A percentile compares a stretch with the other conserved stretches of the same genome.
phyloP scores from a whole-genome alignment of 2,888 invertebrate species.

The Xanthorhoe designata region DNA sequence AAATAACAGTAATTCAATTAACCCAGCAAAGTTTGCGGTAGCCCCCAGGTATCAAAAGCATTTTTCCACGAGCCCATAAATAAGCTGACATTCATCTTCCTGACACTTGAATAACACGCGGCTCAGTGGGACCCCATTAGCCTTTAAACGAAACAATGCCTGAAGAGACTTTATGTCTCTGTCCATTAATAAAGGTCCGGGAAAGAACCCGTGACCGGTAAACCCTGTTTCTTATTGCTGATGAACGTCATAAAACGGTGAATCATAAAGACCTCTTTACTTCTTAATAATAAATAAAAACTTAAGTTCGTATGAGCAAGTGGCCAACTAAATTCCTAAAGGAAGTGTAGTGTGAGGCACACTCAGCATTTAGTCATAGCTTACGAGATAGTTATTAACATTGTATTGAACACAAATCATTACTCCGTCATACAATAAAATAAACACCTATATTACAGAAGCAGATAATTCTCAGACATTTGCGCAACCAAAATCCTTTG shows the following conservation, averaged over 20 bases:
- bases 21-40: slow-evolving; percentile 7
- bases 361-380: too few species aligned
- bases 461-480: too few species aligned
- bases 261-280: neutral
- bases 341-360: too few species aligned
- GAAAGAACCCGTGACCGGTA: slow-evolving; percentile 44
- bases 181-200: slow-evolving; percentile 67
- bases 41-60: slow-evolving; percentile 55
- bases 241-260: neutral
- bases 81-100: slow-evolving; percentile 78
- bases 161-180: slow-evolving; percentile 62
- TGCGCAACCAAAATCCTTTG: too few species aligned
- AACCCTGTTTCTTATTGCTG: neutral
- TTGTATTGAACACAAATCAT: too few species aligned
- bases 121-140: slow-evolving; percentile 72
- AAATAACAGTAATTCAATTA: neutral
- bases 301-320: too few species aligned
- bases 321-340: too few species aligned
- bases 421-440: too few species aligned
- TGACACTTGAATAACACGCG: slow-evolving; percentile 79
- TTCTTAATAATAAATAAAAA: too few species aligned
- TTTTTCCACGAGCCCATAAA: slow-evolving; percentile 73
- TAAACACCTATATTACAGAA: too few species aligned
- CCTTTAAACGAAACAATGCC: slow-evolving; percentile 77
- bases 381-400: too few species aligned